Conservation (phyloP, 37 sponge, comb jelly and placozoan genomes). For the Spongilla lacustris region DNA sequence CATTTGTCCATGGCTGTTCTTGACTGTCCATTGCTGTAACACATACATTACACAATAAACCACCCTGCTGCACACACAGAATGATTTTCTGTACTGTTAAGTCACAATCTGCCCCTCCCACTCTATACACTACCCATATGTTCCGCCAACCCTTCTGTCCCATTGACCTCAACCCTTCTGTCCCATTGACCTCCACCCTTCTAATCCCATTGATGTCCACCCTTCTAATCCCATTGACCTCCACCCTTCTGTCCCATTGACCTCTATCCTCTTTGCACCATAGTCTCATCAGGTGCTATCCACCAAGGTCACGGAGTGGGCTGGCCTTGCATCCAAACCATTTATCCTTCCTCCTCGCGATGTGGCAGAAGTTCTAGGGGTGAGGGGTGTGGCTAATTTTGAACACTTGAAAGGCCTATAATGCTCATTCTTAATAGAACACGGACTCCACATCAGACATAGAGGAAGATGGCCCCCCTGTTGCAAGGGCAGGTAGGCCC, state of each 20-base stretch:
- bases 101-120: no score
- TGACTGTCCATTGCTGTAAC: background rate
- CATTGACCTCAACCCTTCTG: no score
- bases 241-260: no score
- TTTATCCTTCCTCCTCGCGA: conserved; percentile 37
- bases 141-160: no score
- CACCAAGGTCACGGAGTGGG: conserved; percentile 44
- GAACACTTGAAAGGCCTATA: background rate
- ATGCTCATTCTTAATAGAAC: background rate
- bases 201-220: no score
- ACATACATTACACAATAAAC: background rate
- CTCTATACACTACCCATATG: no score
- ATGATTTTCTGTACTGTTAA: no score
- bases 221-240: no score
- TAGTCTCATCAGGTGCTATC: conserved; percentile 63
- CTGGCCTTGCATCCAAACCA: conserved; percentile 23
- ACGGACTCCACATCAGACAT: background rate
- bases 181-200: no score
- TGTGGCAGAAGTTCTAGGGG: background rate
- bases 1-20: background rate
- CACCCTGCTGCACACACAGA: background rate
- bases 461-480: background rate
- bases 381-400: background rate
- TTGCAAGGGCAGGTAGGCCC: background rate
- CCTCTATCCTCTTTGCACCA: no score